Evolutionary conservation across 2,888 invertebrate species (phyloP), one percentile per base, ranked within the genome.

Genomic region (Ophion ventricosus): DNA sequence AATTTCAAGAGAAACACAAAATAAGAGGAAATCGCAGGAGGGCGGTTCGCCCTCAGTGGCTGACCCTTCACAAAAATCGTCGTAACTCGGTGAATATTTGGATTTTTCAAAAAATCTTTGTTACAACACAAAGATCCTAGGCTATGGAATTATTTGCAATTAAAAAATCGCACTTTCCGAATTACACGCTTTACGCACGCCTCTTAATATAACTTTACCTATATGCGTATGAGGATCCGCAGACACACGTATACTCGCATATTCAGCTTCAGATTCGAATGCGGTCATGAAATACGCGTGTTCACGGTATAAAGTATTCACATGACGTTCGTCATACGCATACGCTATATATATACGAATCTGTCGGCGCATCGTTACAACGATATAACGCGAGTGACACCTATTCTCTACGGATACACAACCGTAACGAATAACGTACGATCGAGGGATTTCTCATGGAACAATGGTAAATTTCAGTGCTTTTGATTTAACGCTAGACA

Each of bases 381-480:
- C 63, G 70, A 73, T n/a, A 67, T 43, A 26, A 35, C 56, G 17
- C 43, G 63, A n/a, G 25, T 57, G 66, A 77, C 63, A 69, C 72
- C 66, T 43, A 80, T 67, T 75, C 56, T 61, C 66, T 25, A 14
- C n/a, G 66, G 23, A 67, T 43, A 67, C 26, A 54, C 43, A 14
- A 75, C 8, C 35, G 35, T 17, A 61, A 61, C 43, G 61, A 56
- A 73, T 66, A 66, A 29, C 26, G 54, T 43, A 57, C 72, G 40
- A 79, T 79, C 49, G 79, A 79, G 79, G 43, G 35, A 73, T 79
- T 79, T 35, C 78, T 79, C 79, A 75, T 80, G 78, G 67, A 87
- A 90, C 89, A 91, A 90, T 91, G 84, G 90, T 83, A 87, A 89
- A 91, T 90, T 91, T 90, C 88, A 90, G 90, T 91, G 91, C 88